phyloP scores from a whole-genome alignment of 1,140 invertebrate species.

The Acromyrmex charruanus region DNA sequence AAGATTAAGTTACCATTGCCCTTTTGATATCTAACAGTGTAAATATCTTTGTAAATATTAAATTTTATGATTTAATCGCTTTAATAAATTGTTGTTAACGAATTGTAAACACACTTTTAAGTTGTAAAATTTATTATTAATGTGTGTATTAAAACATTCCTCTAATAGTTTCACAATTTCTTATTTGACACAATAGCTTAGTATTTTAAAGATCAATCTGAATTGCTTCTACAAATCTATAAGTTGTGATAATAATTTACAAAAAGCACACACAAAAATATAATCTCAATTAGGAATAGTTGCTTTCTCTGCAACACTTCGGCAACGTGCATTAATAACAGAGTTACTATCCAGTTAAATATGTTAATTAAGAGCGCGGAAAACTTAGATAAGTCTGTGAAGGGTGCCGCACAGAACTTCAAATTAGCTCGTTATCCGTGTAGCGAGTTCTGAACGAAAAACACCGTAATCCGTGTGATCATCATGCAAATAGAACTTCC shows the following conservation, averaged over 20 bases:
- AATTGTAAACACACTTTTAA: not conserved
- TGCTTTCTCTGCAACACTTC: conserved; percentile 24
- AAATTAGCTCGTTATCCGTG: conserved; percentile 53
- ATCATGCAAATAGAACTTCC: not conserved
- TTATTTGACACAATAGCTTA: not conserved
- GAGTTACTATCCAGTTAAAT: conserved; percentile 43
- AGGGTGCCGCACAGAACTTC: conserved; percentile 1
- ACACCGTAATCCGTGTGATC: conserved; percentile 9
- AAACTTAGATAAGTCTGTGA: conserved; percentile 62
- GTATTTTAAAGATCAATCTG: not conserved
- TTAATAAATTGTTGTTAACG: not conserved
- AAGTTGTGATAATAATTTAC: conserved; percentile 10
- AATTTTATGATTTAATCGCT: not conserved
- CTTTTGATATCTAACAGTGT: not conserved
- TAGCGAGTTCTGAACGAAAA: conserved; percentile 60
- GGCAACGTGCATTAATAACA: conserved; percentile 36
- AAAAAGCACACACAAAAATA: not conserved
- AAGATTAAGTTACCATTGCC: too few species aligned
- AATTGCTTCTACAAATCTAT: not conserved
- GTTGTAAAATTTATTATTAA: not conserved
- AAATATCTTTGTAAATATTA: not conserved
- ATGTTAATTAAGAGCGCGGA: conserved; percentile 58
- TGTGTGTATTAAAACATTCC: not conserved
- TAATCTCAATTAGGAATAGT: conserved; percentile 18
- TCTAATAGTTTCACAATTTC: not conserved